Conservation (phyloP, 1,140 invertebrate genomes). For the Rhyzopertha dominica region DNA sequence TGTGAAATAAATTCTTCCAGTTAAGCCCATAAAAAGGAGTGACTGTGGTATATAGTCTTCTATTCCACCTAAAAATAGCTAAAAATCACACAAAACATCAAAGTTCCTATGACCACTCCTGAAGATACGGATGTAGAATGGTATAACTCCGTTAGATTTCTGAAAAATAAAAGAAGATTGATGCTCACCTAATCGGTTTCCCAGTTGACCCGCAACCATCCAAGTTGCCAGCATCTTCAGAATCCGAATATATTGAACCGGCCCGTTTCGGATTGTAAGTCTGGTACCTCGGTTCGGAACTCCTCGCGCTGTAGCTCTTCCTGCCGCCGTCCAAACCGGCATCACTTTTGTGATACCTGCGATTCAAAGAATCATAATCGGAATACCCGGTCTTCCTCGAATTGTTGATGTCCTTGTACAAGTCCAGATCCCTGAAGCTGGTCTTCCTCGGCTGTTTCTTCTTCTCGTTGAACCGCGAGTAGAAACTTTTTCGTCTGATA, state of each 20-base stretch:
- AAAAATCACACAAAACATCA: neutral
- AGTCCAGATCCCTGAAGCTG: constrained; percentile 39
- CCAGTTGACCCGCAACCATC: constrained; percentile 31
- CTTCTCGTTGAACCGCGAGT: constrained; percentile 78
- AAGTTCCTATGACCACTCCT: no score
- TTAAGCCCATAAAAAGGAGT: no score
- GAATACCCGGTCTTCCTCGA: constrained; percentile 18
- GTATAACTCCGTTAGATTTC: constrained; percentile 16
- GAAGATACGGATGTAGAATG: constrained; percentile 4
- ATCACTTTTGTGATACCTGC: constrained; percentile 21
- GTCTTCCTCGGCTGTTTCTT: constrained; percentile 52
- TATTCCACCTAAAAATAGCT: neutral
- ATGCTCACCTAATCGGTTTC: constrained; percentile 24
- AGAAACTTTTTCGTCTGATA: constrained; percentile 83
- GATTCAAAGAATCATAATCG: constrained; percentile 37
- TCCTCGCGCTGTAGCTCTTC: constrained; percentile 21
- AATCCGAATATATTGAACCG: constrained; percentile 30
- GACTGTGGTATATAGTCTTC: neutral
- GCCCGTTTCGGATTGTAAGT: constrained; percentile 36
- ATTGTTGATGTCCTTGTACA: constrained; percentile 33
- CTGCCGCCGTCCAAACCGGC: constrained; percentile 15
- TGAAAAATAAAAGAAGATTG: neutral
- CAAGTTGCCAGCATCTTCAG: constrained; percentile 29
- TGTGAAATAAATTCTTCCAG: no score
- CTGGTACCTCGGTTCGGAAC: constrained; percentile 26